phyloP scores from a whole-genome alignment of 2,888 invertebrate genomes.

The Mylabris sibirica region DNA sequence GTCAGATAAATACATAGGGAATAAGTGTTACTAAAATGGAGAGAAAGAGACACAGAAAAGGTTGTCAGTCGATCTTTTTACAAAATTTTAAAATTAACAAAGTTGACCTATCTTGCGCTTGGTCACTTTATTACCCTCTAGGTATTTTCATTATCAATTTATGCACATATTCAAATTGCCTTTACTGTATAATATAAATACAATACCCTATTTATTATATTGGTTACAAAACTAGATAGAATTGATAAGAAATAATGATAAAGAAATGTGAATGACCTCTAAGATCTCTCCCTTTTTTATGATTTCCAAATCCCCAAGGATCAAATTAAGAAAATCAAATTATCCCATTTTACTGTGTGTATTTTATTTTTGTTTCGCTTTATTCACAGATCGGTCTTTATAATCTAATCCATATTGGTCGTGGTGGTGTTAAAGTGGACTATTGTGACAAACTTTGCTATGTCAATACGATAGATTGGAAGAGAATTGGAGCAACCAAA shows the following conservation, averaged over 20 bases:
- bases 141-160: too few relatives aligned
- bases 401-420: constrained; percentile 75
- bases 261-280: background rate
- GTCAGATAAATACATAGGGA: too few relatives aligned
- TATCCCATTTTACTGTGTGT: background rate
- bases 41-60: too few relatives aligned
- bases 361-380: background rate
- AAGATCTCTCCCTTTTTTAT: background rate
- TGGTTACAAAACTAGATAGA: background rate
- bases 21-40: too few relatives aligned
- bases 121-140: too few relatives aligned
- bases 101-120: too few relatives aligned
- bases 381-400: constrained; percentile 73
- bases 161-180: background rate
- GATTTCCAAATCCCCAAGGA: too few relatives aligned
- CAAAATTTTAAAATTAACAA: too few relatives aligned
- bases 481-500: constrained; percentile 38
- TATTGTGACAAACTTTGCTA: constrained; percentile 81
- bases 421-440: constrained; percentile 83
- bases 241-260: background rate
- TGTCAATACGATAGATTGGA: constrained; percentile 75
- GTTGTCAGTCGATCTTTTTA: too few relatives aligned
- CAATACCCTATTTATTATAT: background rate
- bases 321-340: background rate
- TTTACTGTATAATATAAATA: background rate